These are phyloP conservation scores for Strigops habroptila DNA, from an alignment of 2,113 vertebrate genomes.

Conservation along the genomic window DNA sequence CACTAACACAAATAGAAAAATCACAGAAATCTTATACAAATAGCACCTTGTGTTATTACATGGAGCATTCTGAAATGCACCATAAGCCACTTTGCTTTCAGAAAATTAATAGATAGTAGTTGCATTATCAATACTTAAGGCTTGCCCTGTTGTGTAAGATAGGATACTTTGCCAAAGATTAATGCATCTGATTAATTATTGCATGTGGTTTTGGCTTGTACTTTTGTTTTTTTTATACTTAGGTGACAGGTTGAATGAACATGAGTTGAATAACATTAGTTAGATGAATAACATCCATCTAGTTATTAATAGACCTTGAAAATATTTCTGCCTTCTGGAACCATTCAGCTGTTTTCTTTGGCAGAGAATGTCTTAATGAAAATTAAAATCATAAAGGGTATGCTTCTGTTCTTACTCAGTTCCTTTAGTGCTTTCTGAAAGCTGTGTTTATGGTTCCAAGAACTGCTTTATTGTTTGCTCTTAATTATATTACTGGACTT, in stretches of 20 bases:
- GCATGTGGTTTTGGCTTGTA: conserved; percentile 28
- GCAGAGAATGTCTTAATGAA: conserved; percentile 30
- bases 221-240: neutral
- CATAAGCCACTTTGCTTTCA: neutral
- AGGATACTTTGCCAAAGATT: neutral
- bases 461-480: neutral
- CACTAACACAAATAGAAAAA: neutral
- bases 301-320: conserved; percentile 59
- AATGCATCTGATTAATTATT: conserved; percentile 12
- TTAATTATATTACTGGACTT: neutral
- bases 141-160: neutral
- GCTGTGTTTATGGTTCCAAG: neutral
- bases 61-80: neutral
- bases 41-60: neutral
- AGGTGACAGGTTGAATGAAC: neutral
- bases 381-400: neutral
- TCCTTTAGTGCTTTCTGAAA: neutral
- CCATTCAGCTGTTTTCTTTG: conserved; percentile 53
- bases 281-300: conserved; percentile 37
- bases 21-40: neutral
- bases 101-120: neutral
- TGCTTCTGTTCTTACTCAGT: neutral
- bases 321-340: conserved; percentile 52
- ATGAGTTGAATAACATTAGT: conserved; percentile 33
- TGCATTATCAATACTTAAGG: neutral